phyloP scores from a whole-genome alignment of 2,797 vertebrate genomes.

The Sebastolobus altivelis region DNA sequence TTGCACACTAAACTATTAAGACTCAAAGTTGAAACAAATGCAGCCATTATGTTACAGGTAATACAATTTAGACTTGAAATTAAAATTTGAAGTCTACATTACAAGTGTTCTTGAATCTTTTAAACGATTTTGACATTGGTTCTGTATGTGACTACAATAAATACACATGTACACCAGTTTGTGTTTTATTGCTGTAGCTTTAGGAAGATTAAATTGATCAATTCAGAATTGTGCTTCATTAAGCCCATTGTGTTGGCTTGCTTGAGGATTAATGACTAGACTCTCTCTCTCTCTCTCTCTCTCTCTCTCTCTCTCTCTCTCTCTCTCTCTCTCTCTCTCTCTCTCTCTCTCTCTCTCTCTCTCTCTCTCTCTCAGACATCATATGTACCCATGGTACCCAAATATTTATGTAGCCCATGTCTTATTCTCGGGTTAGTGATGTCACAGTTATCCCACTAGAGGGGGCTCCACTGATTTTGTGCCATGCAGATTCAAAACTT shows the following conservation, averaged over 20 bases:
- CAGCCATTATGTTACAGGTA: not conserved
- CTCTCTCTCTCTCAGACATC: too few relatives aligned
- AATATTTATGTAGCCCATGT: too few relatives aligned
- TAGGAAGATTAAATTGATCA: not conserved
- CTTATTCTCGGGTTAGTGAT: too few relatives aligned
- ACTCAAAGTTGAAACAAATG: not conserved
- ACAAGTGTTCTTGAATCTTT: not conserved
- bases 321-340: too few relatives aligned
- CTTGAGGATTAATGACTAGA: not conserved
- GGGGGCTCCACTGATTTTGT: too few relatives aligned
- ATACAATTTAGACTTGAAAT: not conserved
- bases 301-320: too few relatives aligned
- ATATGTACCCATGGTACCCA: too few relatives aligned
- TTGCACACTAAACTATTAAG: not conserved
- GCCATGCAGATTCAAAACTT: too few relatives aligned
- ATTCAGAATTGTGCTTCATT: not conserved
- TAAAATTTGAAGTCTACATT: not conserved
- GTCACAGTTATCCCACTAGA: too few relatives aligned
- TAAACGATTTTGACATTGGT: not conserved
- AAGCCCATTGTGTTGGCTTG: not conserved
- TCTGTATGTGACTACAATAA: slow-evolving; percentile 1
- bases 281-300: too few relatives aligned
- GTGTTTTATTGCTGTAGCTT: not conserved
- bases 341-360: too few relatives aligned
- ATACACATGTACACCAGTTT: not conserved